phyloP scores from a whole-genome alignment of 1,140 invertebrate species.

The Temnothorax curvispinosus region DNA sequence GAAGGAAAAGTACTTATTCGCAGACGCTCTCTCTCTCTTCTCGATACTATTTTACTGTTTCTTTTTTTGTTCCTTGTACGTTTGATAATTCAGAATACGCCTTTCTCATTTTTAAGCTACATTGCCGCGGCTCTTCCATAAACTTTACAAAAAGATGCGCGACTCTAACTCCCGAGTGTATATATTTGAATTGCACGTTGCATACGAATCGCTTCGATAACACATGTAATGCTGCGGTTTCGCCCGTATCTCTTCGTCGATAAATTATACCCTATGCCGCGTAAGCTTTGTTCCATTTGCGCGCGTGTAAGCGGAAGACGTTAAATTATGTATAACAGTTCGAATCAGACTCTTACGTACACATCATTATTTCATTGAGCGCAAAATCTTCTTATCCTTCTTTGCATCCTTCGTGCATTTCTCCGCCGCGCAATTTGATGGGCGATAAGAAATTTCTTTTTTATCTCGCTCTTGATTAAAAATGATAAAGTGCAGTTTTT shows the following conservation, averaged over 20 bases:
- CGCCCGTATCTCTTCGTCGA: slow-evolving; percentile 20
- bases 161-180: slow-evolving; percentile 28
- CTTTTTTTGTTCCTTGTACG: not conserved
- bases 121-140: not conserved
- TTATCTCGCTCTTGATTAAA: slow-evolving; percentile 43
- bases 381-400: not conserved
- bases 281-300: slow-evolving; percentile 35
- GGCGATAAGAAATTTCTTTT: slow-evolving; percentile 15
- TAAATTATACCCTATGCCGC: slow-evolving; percentile 36
- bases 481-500: not conserved
- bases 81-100: slow-evolving; percentile 6
- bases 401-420: not conserved
- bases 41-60: not conserved
- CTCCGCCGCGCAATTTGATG: not conserved
- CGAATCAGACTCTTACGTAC: slow-evolving; percentile 10
- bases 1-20: slow-evolving; percentile 3
- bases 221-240: slow-evolving; percentile 14
- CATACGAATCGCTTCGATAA: slow-evolving; percentile 49
- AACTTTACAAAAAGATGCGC: slow-evolving; percentile 32
- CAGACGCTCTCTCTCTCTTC: not conserved
- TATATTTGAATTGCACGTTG: slow-evolving; percentile 45
- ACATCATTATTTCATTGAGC: slow-evolving; percentile 31
- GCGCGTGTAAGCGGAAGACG: not conserved
- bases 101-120: slow-evolving; percentile 25
- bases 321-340: slow-evolving; percentile 30